These are phyloP conservation scores for Drosophila ohnishii DNA, from an alignment of 1,140 invertebrate species.

Conservation along the genomic window DNA sequence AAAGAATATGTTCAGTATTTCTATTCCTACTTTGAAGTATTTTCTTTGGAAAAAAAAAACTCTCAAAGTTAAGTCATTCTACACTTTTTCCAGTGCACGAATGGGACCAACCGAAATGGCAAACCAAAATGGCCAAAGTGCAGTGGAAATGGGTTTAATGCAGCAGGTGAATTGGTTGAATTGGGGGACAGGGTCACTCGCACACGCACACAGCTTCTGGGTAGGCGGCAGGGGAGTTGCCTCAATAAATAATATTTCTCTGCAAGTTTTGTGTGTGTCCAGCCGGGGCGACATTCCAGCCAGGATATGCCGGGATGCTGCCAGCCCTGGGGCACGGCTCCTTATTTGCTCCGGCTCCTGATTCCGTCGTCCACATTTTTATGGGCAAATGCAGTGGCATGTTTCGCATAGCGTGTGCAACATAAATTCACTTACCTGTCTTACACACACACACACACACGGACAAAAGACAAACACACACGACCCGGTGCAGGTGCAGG, in stretches of 20 bases:
- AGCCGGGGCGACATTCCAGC: constrained; percentile 36
- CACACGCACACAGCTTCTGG: constrained; percentile 31
- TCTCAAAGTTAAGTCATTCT: background rate
- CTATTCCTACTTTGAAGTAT: too few relatives aligned
- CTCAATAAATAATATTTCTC: constrained; percentile 72
- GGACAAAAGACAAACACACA: constrained; percentile 10
- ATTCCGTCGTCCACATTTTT: constrained; percentile 51
- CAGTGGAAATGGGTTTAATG: constrained; percentile 55
- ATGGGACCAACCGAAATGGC: constrained; percentile 33
- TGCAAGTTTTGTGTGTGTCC: constrained; percentile 47
- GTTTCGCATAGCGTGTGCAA: constrained; percentile 75
- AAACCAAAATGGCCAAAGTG: constrained; percentile 56
- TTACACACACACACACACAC: constrained; percentile 43
- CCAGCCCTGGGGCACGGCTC: constrained; percentile 27
- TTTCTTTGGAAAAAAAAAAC: background rate
- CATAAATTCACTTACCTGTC: constrained; percentile 77
- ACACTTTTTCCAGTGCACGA: constrained; percentile 1
- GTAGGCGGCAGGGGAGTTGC: constrained; percentile 34
- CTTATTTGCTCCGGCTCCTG: constrained; percentile 27
- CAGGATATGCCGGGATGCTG: constrained; percentile 34
- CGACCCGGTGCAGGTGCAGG: constrained; percentile 1
- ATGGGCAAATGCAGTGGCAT: constrained; percentile 76
- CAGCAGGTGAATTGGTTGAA: constrained; percentile 15
- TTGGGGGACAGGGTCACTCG: constrained; percentile 15
- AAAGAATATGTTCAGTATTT: background rate